phyloP scores from a whole-genome alignment of 2,888 invertebrate species.

The Lithophane semibrunnea region DNA sequence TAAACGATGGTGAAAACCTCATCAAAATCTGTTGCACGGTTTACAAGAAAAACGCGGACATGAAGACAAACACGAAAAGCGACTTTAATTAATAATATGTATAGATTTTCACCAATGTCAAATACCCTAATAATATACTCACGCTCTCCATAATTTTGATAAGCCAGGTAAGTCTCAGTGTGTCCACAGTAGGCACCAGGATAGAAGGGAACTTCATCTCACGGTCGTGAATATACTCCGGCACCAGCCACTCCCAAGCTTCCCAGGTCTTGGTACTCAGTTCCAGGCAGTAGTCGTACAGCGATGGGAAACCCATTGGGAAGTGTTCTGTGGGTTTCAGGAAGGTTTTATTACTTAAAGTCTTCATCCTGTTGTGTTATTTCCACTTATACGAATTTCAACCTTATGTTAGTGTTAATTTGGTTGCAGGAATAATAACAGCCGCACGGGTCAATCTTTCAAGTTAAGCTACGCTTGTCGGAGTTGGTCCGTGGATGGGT shows the following conservation, averaged over 20 bases:
- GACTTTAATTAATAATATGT: too few species aligned
- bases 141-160: conserved; percentile 94
- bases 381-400: not conserved
- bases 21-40: too few species aligned
- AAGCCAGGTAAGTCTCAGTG: conserved; percentile 94
- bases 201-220: conserved; percentile 94
- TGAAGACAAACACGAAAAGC: too few species aligned
- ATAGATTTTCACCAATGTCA: not conserved
- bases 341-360: not conserved
- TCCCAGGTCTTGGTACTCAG: conserved; percentile 93
- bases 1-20: too few species aligned
- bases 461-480: too few species aligned
- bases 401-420: not conserved
- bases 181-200: conserved; percentile 97
- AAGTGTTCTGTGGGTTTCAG: conserved; percentile 91
- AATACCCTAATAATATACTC: conserved; percentile 62
- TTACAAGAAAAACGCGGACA: too few species aligned
- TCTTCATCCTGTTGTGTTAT: not conserved
- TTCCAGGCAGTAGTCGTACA: conserved; percentile 96
- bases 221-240: conserved; percentile 93
- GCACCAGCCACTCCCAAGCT: conserved; percentile 96
- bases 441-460: too few species aligned
- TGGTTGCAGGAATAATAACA: not conserved
- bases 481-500: too few species aligned
- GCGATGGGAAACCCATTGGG: conserved; percentile 92